Evolutionary conservation across 1,140 invertebrate species (phyloP).

Genomic region (Psix sp.): DNA sequence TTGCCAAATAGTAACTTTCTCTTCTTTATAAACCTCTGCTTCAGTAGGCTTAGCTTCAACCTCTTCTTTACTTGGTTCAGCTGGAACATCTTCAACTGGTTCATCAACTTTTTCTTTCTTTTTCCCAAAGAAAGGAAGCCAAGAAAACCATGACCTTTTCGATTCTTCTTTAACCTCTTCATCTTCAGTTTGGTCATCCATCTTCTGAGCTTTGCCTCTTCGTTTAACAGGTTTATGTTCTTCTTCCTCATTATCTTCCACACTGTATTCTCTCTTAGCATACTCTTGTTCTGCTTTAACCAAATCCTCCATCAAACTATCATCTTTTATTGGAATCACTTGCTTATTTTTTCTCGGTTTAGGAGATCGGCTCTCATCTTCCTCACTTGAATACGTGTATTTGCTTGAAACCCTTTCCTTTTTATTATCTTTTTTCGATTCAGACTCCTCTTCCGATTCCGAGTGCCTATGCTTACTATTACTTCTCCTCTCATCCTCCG

Average conservation of each 20-base stretch:
- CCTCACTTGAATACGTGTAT: slow-evolving; percentile 48
- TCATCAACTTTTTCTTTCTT: slow-evolving; percentile 57
- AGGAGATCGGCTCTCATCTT: slow-evolving; percentile 49
- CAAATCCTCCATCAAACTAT: slow-evolving; percentile 69
- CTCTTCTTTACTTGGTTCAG: slow-evolving; percentile 12
- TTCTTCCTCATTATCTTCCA: slow-evolving; percentile 63
- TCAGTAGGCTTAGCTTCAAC: too few relatives aligned
- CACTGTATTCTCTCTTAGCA: slow-evolving; percentile 59
- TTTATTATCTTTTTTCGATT: slow-evolving; percentile 23
- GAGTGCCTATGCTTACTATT: slow-evolving; percentile 41
- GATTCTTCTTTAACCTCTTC: slow-evolving; percentile 38
- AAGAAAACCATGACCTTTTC: slow-evolving; percentile 67
- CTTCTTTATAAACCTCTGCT: slow-evolving; percentile 7
- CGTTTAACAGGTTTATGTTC: slow-evolving; percentile 47
- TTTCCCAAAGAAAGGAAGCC: slow-evolving; percentile 64
- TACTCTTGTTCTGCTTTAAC: slow-evolving; percentile 68
- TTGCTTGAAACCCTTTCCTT: slow-evolving; percentile 53
- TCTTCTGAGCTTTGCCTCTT: slow-evolving; percentile 30
- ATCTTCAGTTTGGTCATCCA: slow-evolving; percentile 18
- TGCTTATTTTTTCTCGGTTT: slow-evolving; percentile 64
- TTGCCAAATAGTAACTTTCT: slow-evolving; percentile 63
- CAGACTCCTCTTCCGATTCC: slow-evolving; percentile 46
- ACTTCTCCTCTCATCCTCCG: slow-evolving; percentile 31
- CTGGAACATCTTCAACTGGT: slow-evolving; percentile 17
- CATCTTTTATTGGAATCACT: slow-evolving; percentile 71